Evolutionary conservation across 2,797 vertebrate species (phyloP).

Genomic region (Ptychobarbus kaznakovi): DNA sequence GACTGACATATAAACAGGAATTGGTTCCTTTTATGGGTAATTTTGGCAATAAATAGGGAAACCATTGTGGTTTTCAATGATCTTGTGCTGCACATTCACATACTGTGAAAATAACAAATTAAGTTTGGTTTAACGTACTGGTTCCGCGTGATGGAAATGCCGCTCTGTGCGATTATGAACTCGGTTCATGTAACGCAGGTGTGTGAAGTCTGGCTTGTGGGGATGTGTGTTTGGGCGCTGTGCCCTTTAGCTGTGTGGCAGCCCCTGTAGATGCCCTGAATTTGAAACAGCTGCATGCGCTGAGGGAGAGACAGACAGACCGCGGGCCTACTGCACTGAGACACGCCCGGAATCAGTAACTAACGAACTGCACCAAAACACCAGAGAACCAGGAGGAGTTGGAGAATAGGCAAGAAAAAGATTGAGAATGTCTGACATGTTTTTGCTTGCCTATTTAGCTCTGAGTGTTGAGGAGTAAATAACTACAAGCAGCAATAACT

Average conservation of each 20-base stretch:
- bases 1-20: conserved; percentile 62
- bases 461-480: neutral
- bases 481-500: neutral
- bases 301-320: conserved; percentile 58
- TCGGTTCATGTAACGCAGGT: conserved; percentile 54
- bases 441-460: neutral
- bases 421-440: neutral
- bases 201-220: conserved; percentile 62
- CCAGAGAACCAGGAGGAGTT: conserved; percentile 47
- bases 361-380: conserved; percentile 70
- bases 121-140: neutral
- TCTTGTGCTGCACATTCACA: neutral
- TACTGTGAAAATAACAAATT: neutral
- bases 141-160: neutral
- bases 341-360: conserved; percentile 80
- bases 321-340: conserved; percentile 74
- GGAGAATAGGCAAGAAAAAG: conserved; percentile 23
- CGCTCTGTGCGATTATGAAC: conserved; percentile 47
- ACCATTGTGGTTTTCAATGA: neutral
- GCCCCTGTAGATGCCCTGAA: conserved; percentile 82
- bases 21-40: neutral
- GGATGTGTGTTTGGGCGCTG: conserved; percentile 70
- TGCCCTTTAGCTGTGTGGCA: conserved; percentile 83
- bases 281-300: conserved; percentile 79
- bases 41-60: neutral